These are phyloP conservation scores for Microtus montanus DNA, from an alignment of 2,113 vertebrate genomes.

Conservation along the genomic window DNA sequence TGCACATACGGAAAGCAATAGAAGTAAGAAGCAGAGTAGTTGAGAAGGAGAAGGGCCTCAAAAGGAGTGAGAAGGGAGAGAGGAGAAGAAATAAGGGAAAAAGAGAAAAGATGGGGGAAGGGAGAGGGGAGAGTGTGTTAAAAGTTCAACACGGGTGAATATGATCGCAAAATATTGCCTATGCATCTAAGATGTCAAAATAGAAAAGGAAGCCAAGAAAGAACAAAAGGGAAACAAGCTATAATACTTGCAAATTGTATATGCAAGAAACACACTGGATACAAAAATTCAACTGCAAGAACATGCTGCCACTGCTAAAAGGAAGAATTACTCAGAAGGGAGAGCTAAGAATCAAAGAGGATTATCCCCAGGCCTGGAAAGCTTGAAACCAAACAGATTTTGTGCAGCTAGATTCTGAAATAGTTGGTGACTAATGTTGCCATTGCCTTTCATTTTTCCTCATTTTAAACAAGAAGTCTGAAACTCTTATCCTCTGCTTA, in stretches of 20 bases:
- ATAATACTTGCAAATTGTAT: background rate
- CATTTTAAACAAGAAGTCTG: background rate
- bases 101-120: too few species aligned
- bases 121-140: background rate
- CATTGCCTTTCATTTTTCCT: background rate
- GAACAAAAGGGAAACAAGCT: background rate
- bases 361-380: background rate
- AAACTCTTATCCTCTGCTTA: background rate
- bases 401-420: background rate
- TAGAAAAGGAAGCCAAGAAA: background rate
- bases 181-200: background rate
- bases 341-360: background rate
- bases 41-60: too few species aligned
- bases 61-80: background rate
- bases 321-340: background rate
- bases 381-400: background rate
- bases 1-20: background rate
- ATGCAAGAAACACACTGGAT: background rate
- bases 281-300: background rate
- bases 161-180: background rate
- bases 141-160: fast-evolving
- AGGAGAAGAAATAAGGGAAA: too few species aligned
- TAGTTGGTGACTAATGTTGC: background rate
- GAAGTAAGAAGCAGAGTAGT: background rate
- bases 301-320: background rate